A percentile compares a stretch with the other conserved stretches of the same genome.
phyloP scores from a whole-genome alignment of 2,888 invertebrate genomes.

The Apotomis turbidana region DNA sequence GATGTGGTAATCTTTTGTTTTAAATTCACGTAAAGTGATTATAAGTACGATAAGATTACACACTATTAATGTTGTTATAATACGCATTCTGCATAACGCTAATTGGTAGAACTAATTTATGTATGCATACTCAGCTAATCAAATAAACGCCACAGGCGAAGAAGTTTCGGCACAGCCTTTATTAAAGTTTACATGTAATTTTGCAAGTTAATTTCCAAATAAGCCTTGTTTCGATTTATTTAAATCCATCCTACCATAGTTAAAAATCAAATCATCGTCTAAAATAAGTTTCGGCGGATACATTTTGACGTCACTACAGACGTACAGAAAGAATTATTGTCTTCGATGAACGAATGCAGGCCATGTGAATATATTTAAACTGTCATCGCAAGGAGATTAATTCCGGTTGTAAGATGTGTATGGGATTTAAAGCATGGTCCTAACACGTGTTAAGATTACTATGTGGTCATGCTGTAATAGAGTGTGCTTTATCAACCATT shows the following conservation, averaged over 20 bases:
- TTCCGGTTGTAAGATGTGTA: conserved; percentile 61
- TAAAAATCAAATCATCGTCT: not conserved
- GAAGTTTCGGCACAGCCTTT: too few relatives aligned
- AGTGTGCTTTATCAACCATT: not conserved
- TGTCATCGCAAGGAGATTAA: conserved; percentile 60
- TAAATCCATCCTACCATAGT: not conserved
- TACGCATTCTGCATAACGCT: too few relatives aligned
- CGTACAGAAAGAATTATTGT: conserved; percentile 62
- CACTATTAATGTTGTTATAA: not conserved
- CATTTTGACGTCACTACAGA: conserved; percentile 39
- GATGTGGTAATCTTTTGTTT: conserved; percentile 28
- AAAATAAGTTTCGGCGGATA: conserved; percentile 14
- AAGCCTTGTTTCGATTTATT: too few relatives aligned
- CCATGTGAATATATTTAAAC: conserved; percentile 68
- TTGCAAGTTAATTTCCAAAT: too few relatives aligned
- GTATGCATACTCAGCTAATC: too few relatives aligned
- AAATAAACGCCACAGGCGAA: too few relatives aligned
- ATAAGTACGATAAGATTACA: not conserved
- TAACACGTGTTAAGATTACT: conserved; percentile 27
- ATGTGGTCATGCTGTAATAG: not conserved
- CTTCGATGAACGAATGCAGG: conserved; percentile 57
- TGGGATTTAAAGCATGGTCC: conserved; percentile 50
- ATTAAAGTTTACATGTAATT: too few relatives aligned
- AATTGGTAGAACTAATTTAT: too few relatives aligned
- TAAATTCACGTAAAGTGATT: conserved; percentile 3